Percentiles rank a stretch among this genome's conserved stretches.
phyloP scores from a whole-genome alignment of 2,797 vertebrate genomes.

The Cheirogaleus major region DNA sequence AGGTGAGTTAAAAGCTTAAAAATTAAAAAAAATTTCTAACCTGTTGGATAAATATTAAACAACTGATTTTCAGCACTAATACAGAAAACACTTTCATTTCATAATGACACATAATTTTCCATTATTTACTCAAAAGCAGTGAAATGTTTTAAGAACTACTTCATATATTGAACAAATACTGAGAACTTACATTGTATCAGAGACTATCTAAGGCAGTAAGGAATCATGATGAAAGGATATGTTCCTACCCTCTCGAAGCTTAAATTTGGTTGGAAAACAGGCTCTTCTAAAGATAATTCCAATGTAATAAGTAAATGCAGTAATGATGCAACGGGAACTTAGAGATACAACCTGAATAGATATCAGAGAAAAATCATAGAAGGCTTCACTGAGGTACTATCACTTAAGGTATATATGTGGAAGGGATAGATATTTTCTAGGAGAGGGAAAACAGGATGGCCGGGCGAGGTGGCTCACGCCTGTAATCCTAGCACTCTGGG shows the following conservation, averaged over 20 bases:
- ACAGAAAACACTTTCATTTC: not conserved
- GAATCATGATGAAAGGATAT: not conserved
- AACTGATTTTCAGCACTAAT: not conserved
- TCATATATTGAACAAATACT: not conserved
- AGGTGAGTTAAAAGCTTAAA: not conserved
- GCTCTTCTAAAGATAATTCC: not conserved
- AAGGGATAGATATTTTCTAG: not conserved
- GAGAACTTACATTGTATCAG: not conserved
- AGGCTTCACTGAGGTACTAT: not conserved
- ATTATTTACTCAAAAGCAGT: not conserved
- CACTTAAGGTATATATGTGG: not conserved
- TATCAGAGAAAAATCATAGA: not conserved
- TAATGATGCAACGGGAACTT: not conserved
- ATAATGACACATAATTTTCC: not conserved
- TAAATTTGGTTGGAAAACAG: not conserved
- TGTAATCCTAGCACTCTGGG: too few relatives aligned
- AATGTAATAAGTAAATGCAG: not conserved
- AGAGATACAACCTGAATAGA: not conserved
- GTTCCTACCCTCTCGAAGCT: not conserved
- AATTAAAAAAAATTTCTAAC: not conserved
- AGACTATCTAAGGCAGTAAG: not conserved
- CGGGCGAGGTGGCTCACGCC: too few relatives aligned
- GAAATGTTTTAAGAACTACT: conserved; percentile 9
- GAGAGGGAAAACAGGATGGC: not conserved
- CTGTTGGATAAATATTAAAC: not conserved